Conservation (phyloP, 2,888 invertebrate genomes). For the Microchrysa polita region DNA sequence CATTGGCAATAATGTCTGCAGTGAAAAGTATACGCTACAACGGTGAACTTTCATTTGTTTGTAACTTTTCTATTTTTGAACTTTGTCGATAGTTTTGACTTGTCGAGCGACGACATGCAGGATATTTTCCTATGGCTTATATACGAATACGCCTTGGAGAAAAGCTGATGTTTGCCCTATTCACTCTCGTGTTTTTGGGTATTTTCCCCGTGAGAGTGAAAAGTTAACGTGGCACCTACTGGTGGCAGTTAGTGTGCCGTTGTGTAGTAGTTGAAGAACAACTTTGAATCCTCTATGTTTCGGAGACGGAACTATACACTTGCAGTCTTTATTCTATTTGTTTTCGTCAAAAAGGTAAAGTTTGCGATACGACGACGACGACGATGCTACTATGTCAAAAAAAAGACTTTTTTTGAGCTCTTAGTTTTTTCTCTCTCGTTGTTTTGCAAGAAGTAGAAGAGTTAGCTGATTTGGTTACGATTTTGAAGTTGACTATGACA, state of each 20-base stretch:
- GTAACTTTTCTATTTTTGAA: constrained; percentile 37
- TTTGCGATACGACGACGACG: too few species aligned
- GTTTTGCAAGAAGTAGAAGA: constrained; percentile 21
- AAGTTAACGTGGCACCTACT: constrained; percentile 39
- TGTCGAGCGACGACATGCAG: constrained; percentile 20
- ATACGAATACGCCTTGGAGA: constrained; percentile 8
- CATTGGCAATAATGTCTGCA: constrained; percentile 22
- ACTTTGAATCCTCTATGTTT: neutral
- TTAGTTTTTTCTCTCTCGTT: neutral
- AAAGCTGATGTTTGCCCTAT: constrained; percentile 36
- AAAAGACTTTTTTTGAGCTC: constrained; percentile 7
- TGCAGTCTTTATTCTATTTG: neutral
- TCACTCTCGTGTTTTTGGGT: constrained; percentile 33
- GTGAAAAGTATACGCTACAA: neutral
- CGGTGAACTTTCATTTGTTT: constrained; percentile 39
- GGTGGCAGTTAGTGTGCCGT: constrained; percentile 27
- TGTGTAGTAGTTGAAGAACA: constrained; percentile 18
- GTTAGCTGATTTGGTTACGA: constrained; percentile 44
- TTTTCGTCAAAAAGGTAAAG: constrained; percentile 29
- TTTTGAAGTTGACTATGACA: constrained; percentile 13
- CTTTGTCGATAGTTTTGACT: constrained; percentile 38
- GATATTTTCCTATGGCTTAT: constrained; percentile 35
- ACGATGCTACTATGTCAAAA: neutral
- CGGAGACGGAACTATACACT: too few species aligned
- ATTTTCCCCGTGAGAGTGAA: neutral